Evolutionary conservation across 2,888 invertebrate species (phyloP).

Genomic region (Luffia ferchaultella): DNA sequence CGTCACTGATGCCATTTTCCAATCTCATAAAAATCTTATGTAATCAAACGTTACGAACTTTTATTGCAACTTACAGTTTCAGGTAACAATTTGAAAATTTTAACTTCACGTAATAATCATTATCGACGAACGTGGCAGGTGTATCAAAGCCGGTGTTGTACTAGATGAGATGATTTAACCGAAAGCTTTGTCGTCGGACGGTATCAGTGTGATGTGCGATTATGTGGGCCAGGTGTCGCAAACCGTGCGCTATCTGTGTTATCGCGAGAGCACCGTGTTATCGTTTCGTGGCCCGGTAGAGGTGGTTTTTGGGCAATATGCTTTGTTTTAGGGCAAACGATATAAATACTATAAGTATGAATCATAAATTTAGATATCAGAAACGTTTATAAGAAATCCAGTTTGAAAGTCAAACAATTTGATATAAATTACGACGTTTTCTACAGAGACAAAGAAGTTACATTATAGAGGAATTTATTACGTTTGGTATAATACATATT

Average conservation of each 20-base stretch:
- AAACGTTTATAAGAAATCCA: too few species aligned
- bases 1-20: background rate
- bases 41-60: too few species aligned
- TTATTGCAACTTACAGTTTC: too few species aligned
- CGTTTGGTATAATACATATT: too few species aligned
- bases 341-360: background rate
- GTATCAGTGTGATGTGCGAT: constrained; percentile 26
- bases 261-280: constrained; percentile 2
- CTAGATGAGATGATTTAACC: constrained; percentile 26
- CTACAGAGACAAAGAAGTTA: too few species aligned
- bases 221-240: constrained; percentile 48
- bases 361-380: too few species aligned
- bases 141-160: constrained; percentile 1
- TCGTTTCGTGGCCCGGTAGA: background rate
- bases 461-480: too few species aligned
- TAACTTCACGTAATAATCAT: too few species aligned
- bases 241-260: constrained; percentile 20
- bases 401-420: too few species aligned
- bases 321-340: background rate
- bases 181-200: constrained; percentile 23
- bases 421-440: too few species aligned
- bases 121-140: constrained; percentile 11
- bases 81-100: too few species aligned
- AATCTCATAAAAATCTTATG: too few species aligned
- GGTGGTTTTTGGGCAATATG: background rate